Conservation (phyloP, 2,797 vertebrate species). For the Sebastes miniatus region DNA sequence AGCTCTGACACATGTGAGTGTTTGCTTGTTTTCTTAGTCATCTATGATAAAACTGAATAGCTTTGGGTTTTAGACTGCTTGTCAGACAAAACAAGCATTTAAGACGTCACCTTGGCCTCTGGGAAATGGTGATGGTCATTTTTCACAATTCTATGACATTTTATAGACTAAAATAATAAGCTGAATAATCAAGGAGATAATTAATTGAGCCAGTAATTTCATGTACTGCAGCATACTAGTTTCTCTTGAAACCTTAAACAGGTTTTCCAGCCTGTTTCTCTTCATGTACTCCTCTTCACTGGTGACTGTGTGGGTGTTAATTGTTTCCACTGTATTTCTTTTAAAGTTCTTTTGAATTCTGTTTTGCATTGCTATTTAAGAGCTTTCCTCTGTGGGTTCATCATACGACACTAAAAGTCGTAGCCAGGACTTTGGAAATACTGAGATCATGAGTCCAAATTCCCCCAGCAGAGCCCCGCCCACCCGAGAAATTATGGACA, state of each 20-base stretch:
- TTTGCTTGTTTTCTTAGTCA: not conserved
- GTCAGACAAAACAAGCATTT: not conserved
- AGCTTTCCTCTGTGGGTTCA: not conserved
- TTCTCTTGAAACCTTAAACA: not conserved
- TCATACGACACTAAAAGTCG: not conserved
- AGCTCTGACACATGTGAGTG: not conserved
- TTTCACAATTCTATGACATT: not conserved
- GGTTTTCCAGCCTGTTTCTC: not conserved
- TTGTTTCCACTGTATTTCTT: not conserved
- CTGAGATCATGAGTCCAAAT: not conserved
- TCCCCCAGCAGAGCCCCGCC: not conserved
- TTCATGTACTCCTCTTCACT: not conserved
- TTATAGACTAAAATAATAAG: not conserved
- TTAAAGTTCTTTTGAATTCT: not conserved
- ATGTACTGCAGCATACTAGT: not conserved
- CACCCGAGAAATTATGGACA: not conserved
- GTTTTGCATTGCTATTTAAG: not conserved
- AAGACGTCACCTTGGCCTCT: not conserved
- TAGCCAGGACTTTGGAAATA: not conserved
- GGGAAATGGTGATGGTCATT: not conserved
- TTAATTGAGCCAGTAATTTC: not conserved
- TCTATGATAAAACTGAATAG: not conserved
- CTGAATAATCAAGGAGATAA: not conserved
- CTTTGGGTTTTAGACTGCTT: not conserved
- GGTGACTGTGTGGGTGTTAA: slow-evolving; percentile 1